Evolutionary conservation across 2,113 vertebrate species (phyloP), one percentile per base, ranked within the genome.

Genomic region (Daphoenositta chrysoptera): DNA sequence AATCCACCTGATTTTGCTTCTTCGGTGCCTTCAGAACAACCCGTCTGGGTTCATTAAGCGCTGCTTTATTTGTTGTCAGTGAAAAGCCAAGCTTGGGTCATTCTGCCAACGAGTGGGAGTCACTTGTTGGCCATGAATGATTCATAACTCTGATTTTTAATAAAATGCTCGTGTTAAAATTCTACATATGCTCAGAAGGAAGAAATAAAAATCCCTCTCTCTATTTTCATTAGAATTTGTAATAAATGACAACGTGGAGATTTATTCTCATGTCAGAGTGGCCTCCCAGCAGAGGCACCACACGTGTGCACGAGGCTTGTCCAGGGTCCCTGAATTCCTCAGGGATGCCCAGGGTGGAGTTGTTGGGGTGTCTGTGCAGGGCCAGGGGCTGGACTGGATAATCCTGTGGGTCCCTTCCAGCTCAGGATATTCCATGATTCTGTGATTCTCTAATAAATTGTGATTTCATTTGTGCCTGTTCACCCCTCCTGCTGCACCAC

Each of bases 31-130:
- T 97, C 84, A 87, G 95, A 94, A 94, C 93, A 92, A 89, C 79
- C 94, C 97, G 95, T 85, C 95, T 85, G 77, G 37, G 35, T 87
- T 97, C 97, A 95, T 96, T 96, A 94, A 42, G 92, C 61, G 10
- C 89, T 1, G 39, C 90, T 97, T 94, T 68, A 87, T 97, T 97
- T 97, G 88, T 91, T 97, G 97, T 90, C 81, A 72, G 90, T 14
- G 94, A 47, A 90, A 78, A 97, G 73, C 90, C 80, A 95, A 87
- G 85, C 76, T 88, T 4, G 33, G 96, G 97, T 97, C 96, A 96
- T 40, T 54, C 81, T 85, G 93, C 90, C 95, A 95, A 56, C 3
- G 72, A 15, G 83, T 91, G 90, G 87, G 89, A 97, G 89, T 89
- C 89, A 77, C 87, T 79, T 37, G n/a, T 81, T 94, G 51, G 61